Conservation (phyloP, 1,140 invertebrate species). For the Anastatus disparis region DNA sequence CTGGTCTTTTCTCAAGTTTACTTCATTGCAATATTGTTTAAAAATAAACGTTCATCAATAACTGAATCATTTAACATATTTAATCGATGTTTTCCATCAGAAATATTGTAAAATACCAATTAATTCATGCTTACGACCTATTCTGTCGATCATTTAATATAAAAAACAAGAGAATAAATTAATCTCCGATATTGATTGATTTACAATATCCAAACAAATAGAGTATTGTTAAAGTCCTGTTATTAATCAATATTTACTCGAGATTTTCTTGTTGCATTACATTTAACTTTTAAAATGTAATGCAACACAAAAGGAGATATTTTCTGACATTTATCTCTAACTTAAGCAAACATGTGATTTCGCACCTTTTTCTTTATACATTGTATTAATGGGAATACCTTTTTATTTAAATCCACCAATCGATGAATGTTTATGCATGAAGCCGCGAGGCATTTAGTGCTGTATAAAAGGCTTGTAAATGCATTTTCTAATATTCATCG, state of each 20-base stretch:
- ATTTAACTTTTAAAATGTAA: too few species aligned
- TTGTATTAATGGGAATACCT: not conserved
- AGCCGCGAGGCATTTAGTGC: not conserved
- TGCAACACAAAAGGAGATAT: not conserved
- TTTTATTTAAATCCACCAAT: slow-evolving; percentile 1
- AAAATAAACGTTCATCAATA: too few species aligned
- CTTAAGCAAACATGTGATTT: not conserved
- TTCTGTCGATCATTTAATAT: too few species aligned
- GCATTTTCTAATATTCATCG: not conserved
- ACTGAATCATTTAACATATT: too few species aligned
- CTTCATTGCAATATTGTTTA: too few species aligned
- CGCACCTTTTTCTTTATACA: not conserved
- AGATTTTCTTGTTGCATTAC: too few species aligned
- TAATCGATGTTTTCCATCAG: too few species aligned
- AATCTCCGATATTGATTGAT: too few species aligned
- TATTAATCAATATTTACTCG: not conserved
- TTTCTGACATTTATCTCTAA: not conserved
- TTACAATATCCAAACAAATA: not conserved
- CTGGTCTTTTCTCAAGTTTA: too few species aligned
- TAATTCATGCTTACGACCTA: too few species aligned
- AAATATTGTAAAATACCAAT: too few species aligned
- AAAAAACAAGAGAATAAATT: too few species aligned
- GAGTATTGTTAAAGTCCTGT: not conserved
- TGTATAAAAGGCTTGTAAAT: not conserved
- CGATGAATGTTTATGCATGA: slow-evolving; percentile 5